phyloP scores from a whole-genome alignment of 2,888 invertebrate species.

The Aquatica leii region DNA sequence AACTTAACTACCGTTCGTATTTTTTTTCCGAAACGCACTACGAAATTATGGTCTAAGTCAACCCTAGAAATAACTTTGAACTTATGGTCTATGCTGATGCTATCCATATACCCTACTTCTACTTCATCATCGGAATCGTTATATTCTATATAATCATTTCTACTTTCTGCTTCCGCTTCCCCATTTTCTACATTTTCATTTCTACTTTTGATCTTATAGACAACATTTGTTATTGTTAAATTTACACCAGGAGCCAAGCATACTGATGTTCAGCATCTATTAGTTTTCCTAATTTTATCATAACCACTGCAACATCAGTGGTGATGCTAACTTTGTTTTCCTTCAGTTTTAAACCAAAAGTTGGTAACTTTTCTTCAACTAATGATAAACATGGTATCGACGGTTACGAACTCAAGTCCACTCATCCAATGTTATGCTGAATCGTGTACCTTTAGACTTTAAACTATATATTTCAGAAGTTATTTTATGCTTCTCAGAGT shows the following conservation, averaged over 20 bases:
- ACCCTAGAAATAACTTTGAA: conserved; percentile 4
- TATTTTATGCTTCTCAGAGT: not conserved
- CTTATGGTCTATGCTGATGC: too few relatives aligned
- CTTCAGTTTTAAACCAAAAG: conserved; percentile 9
- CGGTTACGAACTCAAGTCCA: conserved; percentile 3
- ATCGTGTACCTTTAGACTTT: not conserved
- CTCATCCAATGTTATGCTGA: conserved; percentile 5
- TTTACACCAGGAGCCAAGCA: conserved; percentile 29
- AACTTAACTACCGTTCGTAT: conserved; percentile 3
- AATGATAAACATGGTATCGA: conserved; percentile 8
- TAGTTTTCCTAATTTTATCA: conserved; percentile 27
- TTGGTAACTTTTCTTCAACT: conserved; percentile 3
- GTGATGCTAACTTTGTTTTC: conserved; percentile 13
- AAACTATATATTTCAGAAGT: too few relatives aligned
- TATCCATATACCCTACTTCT: not conserved
- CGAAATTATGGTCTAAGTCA: not conserved
- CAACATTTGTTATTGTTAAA: conserved; percentile 33
- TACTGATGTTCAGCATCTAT: conserved; percentile 23
- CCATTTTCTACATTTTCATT: not conserved
- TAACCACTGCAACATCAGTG: conserved; percentile 24
- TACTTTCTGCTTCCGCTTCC: too few relatives aligned
- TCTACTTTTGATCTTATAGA: conserved; percentile 9
- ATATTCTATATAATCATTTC: conserved; percentile 1
- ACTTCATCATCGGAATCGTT: conserved; percentile 2
- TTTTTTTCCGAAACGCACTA: not conserved